These are phyloP conservation scores for Ifrita kowaldi DNA, from an alignment of 2,113 vertebrate genomes.

Conservation along the genomic window DNA sequence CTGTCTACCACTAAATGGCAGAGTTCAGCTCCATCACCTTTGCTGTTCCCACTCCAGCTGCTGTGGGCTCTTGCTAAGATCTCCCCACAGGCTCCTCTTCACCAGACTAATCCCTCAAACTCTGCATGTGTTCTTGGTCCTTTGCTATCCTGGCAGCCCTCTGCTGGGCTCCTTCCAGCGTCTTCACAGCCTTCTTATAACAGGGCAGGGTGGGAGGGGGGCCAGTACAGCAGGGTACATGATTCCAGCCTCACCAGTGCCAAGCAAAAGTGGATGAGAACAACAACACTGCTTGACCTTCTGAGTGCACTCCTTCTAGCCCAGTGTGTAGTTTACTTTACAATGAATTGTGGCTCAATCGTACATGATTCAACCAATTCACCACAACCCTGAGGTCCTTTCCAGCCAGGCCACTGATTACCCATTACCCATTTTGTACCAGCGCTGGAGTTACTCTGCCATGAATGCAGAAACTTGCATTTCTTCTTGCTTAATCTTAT, in stretches of 20 bases:
- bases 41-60: background rate
- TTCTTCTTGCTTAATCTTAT: background rate
- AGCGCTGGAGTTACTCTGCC: background rate
- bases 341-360: background rate
- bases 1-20: background rate
- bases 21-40: background rate
- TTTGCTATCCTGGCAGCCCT: background rate
- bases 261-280: background rate
- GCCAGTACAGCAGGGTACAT: background rate
- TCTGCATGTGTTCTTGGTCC: background rate
- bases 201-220: accelerated
- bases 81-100: background rate
- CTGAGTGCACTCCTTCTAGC: background rate
- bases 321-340: background rate
- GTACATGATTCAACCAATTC: background rate
- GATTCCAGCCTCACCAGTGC: background rate
- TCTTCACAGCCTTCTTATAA: background rate
- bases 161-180: background rate
- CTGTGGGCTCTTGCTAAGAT: background rate
- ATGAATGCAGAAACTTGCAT: background rate
- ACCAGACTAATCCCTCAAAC: background rate
- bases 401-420: background rate
- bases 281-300: background rate
- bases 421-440: background rate
- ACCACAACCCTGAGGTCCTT: background rate